Percentiles rank a stretch among this genome's conserved stretches.
Conservation (phyloP, 92 coral and sea anemone species). For the Parazoanthus atlanticus region DNA sequence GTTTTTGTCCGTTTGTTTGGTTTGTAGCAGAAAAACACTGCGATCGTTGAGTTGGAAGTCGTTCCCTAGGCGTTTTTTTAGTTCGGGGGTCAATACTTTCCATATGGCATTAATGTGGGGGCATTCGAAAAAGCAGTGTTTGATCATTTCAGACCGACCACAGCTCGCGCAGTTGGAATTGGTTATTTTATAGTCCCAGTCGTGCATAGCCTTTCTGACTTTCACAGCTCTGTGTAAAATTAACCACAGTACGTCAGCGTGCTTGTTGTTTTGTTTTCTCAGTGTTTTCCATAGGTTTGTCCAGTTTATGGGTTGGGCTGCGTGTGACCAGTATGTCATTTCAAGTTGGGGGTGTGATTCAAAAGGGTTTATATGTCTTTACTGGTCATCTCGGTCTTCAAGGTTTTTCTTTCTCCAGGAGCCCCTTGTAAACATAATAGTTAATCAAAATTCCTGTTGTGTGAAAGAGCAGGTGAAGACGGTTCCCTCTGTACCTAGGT, state of each 20-base stretch:
- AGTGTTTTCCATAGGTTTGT: neutral
- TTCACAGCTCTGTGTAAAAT: neutral
- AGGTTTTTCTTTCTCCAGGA: no score
- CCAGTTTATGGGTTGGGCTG: neutral
- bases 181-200: neutral
- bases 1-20: no score
- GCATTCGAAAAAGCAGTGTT: constrained; percentile 5
- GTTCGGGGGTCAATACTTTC: neutral
- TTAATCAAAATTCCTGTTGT: no score
- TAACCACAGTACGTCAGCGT: neutral
- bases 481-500: no score
- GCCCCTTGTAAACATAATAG: no score
- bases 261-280: neutral
- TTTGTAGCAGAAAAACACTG: neutral
- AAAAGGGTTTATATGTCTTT: neutral
- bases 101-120: neutral
- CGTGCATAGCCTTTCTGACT: neutral
- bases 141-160: neutral
- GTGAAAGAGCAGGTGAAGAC: no score
- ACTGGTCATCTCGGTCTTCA: no score
- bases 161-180: neutral
- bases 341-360: neutral
- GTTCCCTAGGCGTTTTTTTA: neutral
- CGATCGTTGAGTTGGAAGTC: neutral
- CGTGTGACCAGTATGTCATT: neutral